phyloP scores from a whole-genome alignment of 2,888 invertebrate genomes.

The Caradrina clavipalpis region DNA sequence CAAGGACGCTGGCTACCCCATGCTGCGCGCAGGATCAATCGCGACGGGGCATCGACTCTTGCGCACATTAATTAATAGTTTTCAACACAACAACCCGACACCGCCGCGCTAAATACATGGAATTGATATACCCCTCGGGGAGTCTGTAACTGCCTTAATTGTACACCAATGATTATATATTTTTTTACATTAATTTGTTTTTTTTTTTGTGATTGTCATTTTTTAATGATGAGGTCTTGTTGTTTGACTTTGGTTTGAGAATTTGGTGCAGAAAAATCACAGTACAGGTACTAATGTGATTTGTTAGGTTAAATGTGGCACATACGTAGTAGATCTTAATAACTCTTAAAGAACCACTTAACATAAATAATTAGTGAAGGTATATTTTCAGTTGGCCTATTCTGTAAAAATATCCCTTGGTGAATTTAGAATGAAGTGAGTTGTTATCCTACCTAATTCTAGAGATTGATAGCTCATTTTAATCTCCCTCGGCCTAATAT shows the following conservation, averaged over 20 bases:
- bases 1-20: conserved; percentile 74
- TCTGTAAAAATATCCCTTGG: too few species aligned
- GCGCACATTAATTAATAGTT: conserved; percentile 81
- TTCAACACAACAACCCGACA: conserved; percentile 67
- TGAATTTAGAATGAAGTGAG: too few species aligned
- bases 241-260: conserved; percentile 16
- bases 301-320: not conserved
- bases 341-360: too few species aligned
- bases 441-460: too few species aligned
- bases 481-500: too few species aligned
- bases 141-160: conserved; percentile 75
- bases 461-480: too few species aligned
- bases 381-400: too few species aligned
- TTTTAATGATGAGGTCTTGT: conserved; percentile 16
- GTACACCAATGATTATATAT: conserved; percentile 64
- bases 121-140: conserved; percentile 74
- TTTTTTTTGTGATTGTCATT: conserved; percentile 63
- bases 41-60: conserved; percentile 75
- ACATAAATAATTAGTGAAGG: too few species aligned
- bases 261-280: too few species aligned
- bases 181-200: conserved; percentile 57
- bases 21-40: conserved; percentile 75
- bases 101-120: conserved; percentile 72
- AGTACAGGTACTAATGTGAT: conserved; percentile 28
- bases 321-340: too few species aligned